Percentiles rank a stretch among this genome's conserved stretches.
Conservation (phyloP, 1,140 invertebrate genomes). For the Scaptomyza pallida region DNA sequence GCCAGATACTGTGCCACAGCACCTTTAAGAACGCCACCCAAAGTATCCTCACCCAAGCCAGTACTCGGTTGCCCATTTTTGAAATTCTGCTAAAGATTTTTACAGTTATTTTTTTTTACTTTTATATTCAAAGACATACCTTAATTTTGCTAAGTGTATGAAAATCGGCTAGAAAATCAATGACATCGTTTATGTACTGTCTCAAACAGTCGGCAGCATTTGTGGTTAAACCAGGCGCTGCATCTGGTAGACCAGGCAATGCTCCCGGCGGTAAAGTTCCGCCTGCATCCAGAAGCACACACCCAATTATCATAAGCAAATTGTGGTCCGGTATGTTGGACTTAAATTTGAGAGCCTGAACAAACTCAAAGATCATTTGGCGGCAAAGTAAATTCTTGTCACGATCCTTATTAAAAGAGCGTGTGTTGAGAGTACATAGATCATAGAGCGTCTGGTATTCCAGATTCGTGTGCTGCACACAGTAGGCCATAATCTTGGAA, state of each 20-base stretch:
- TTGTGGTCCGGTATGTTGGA: constrained; percentile 96
- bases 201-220: constrained; percentile 96
- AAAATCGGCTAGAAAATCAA: constrained; percentile 98
- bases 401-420: constrained; percentile 94
- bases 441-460: constrained; percentile 94
- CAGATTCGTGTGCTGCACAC: constrained; percentile 94
- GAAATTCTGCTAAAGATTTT: constrained; percentile 87
- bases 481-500: constrained; percentile 95
- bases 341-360: constrained; percentile 98
- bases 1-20: constrained; percentile 97
- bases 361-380: constrained; percentile 95
- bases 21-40: constrained; percentile 97
- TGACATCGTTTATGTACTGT: constrained; percentile 95
- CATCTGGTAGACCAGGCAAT: constrained; percentile 84
- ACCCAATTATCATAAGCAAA: constrained; percentile 95
- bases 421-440: constrained; percentile 94
- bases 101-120: not conserved
- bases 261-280: constrained; percentile 87
- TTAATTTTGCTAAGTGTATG: constrained; percentile 98
- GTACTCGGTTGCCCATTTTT: constrained; percentile 89
- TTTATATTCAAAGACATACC: constrained; percentile 85
- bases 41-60: constrained; percentile 96
- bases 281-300: constrained; percentile 89
- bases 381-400: constrained; percentile 96
- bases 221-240: constrained; percentile 88